Evolutionary conservation across 2,113 vertebrate species (phyloP).

Genomic region (Petrocephalus microphthalmus): DNA sequence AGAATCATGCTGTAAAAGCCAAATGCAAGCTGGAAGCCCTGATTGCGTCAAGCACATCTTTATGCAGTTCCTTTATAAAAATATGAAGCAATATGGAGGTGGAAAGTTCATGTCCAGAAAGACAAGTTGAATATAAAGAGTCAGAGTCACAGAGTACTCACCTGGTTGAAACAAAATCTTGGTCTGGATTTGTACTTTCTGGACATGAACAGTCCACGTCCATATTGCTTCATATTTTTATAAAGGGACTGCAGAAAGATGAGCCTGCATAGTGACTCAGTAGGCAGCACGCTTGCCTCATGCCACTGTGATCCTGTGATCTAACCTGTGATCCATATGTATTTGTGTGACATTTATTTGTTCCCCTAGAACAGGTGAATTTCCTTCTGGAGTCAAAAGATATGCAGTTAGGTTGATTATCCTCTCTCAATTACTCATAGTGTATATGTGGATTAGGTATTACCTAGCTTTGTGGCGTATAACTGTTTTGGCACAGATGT

Average conservation of each 20-base stretch:
- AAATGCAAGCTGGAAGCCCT: no score
- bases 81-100: background rate
- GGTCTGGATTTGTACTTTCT: no score
- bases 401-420: background rate
- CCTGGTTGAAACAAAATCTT: no score
- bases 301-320: background rate
- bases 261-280: background rate
- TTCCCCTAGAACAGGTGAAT: background rate
- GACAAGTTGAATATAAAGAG: no score
- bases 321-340: background rate
- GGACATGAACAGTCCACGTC: no score
- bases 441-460: background rate
- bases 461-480: background rate
- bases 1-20: no score
- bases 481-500: background rate
- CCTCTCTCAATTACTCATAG: background rate
- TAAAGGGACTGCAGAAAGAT: background rate
- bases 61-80: background rate
- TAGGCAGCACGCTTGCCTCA: background rate
- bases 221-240: background rate
- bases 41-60: background rate
- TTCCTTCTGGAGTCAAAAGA: background rate
- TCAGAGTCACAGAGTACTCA: no score
- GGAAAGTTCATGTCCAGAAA: no score
- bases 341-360: background rate